Evolutionary conservation across 2,888 invertebrate genomes (phyloP), one percentile per base, ranked within the genome.

Genomic region (Ophonus ardosiacus): DNA sequence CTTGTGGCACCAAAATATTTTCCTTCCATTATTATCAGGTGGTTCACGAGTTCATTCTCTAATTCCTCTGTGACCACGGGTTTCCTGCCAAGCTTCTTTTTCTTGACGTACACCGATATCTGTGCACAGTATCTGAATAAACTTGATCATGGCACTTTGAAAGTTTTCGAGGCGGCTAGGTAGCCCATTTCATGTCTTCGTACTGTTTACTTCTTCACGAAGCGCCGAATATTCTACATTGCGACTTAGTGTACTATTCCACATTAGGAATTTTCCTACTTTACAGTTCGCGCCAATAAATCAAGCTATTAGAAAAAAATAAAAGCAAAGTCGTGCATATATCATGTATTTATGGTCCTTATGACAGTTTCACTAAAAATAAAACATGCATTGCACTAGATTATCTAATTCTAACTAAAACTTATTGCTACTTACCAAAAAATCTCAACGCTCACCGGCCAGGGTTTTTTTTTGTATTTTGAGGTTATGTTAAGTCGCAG

Each of bases 1-100:
- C 17, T 61, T 13, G 24, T 59, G 7, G 59, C 59, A 18, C 63
- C 85, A 65, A 81, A 85, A 81, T 40, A 40, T 40, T 40, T 40
- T 40, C n/a, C 7, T 40, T 40, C 40, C 40, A 40, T 40, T 40
- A 7, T 40, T 7, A 40, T 40, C 7, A 40, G 40, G 40, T 40
- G 5, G 40, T 40, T 40, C 40, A 40, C 40, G 40, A 40, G 40
- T 40, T 40, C 40, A 40, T 40, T 40, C 40, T 40, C 40, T 40
- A 40, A 40, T 7, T 40, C 40, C 40, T 40, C 40, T 40, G 40
- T 40, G 40, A 40, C 6, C 7, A 40, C 40, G 40, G 40, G 40
- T 7, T 40, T 40, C 40, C 40, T 40, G 40, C 40, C 40, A 7
- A 40, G 40, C 40, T 40, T 40, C 40, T 40, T 40, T 40, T 40